Base-by-base conservation (phyloP, 2,888 invertebrate genomes). In the Tipula confusa region DNA sequence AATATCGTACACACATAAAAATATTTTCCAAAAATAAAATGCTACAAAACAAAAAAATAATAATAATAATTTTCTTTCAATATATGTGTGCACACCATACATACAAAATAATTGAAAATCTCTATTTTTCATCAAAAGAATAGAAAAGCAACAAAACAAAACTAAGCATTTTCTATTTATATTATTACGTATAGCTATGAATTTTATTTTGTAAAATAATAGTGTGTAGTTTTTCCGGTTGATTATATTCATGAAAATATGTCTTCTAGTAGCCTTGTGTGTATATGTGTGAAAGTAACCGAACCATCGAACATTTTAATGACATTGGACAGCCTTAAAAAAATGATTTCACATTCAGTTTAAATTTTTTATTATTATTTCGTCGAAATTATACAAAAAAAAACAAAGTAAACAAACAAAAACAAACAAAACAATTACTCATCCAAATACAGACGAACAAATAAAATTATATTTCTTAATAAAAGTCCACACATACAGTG, bases 1-100 rank as follows among this genome's bases (percentile, higher is more conserved):
- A 64, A 64, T 64, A 64, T 24, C 64, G 64, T 64, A 64, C 64
- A 64, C 64, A 64, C 64, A 64, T 64, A 64, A 64, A 24, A 64
- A 64, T 64, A 64, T 64, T 64, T 24, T 64, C 64, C 64, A 64
- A 64, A 64, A 64, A 64, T 64, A 64, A 64, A 64, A 64, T 64
- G 64, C 64, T 64, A 64, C 24, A 64, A 7, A 64, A 11, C n/a
- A n/a, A n/a, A n/a, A n/a, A n/a, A n/a, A n/a, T n/a, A n/a, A n/a
- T n/a, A n/a, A n/a, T n/a, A 15, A 64, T 64, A 24, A 64, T 64
- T 64, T 18, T 64, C 18, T 43, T 15, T 36, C 43, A 24, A 7
- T 64, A 24, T 9, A 9, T 64, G 24, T 64, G 4, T 15, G 7
- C 24, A 64, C 24, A 64, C 13, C 7, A 64, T 24, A 64, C 64